Conservation (phyloP, 2,113 vertebrate species). For the Oxyura jamaicensis region DNA sequence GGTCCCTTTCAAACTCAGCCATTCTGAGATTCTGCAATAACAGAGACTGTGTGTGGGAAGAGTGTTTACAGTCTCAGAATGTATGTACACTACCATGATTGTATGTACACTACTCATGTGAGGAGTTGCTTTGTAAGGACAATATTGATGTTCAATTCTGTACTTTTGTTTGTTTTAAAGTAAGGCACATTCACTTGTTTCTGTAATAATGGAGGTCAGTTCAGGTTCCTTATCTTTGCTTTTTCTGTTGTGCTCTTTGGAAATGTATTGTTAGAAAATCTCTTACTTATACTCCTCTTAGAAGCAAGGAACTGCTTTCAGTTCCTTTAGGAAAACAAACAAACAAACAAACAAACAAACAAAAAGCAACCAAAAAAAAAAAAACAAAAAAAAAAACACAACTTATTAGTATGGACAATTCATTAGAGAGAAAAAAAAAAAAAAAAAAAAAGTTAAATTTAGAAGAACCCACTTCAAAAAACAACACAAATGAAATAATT, state of each 20-base stretch:
- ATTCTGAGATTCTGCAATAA: neutral
- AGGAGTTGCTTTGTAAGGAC: neutral
- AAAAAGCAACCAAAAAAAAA: no score
- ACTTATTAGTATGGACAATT: neutral
- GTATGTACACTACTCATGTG: neutral
- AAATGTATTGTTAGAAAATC: neutral
- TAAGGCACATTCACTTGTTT: neutral
- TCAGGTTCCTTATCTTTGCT: neutral
- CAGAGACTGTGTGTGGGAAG: neutral
- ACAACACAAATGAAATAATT: neutral
- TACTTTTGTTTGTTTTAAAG: neutral
- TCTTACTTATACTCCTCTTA: neutral
- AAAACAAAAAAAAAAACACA: neutral
- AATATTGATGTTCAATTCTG: neutral
- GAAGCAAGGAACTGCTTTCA: neutral
- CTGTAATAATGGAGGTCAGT: neutral
- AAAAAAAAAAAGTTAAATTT: neutral
- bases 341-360: neutral
- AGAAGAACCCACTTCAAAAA: neutral
- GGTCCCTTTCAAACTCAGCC: neutral
- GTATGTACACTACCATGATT: fast-evolving
- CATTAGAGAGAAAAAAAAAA: neutral
- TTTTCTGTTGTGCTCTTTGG: neutral
- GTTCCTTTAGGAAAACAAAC: neutral
- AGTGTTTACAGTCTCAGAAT: neutral